phyloP scores from a whole-genome alignment of 2,113 vertebrate genomes.

The Megalops atlanticus region DNA sequence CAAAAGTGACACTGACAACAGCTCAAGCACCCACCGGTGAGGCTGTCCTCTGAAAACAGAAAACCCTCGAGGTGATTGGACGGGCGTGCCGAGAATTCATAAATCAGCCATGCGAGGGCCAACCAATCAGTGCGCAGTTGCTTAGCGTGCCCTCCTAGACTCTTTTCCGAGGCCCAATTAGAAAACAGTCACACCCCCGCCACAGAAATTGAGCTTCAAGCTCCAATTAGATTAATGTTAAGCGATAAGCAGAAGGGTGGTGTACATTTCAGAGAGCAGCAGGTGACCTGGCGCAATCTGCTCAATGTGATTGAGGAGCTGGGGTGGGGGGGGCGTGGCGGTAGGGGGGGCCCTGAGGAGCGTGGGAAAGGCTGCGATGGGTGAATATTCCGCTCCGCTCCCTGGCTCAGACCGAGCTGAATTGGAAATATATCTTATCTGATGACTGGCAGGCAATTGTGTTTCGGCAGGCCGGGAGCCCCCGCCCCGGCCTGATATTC shows the following conservation, averaged over 20 bases:
- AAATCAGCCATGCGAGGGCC: neutral
- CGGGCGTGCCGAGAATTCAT: neutral
- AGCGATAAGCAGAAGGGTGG: neutral
- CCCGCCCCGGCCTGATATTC: neutral
- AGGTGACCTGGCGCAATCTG: neutral
- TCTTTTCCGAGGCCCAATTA: neutral
- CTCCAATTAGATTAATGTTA: neutral
- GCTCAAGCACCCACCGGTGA: neutral
- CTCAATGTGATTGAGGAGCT: neutral
- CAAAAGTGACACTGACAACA: too few species aligned
- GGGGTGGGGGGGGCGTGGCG: neutral
- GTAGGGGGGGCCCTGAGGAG: neutral
- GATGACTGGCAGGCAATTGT: constrained; percentile 22
- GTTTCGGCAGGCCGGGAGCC: constrained; percentile 18
- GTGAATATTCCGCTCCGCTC: neutral
- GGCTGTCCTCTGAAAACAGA: neutral
- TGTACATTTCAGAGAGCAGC: neutral
- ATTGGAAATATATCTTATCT: constrained; percentile 22
- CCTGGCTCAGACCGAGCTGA: neutral
- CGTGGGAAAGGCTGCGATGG: neutral
- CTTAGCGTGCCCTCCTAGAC: neutral
- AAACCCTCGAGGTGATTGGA: neutral
- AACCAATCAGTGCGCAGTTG: neutral
- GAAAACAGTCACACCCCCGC: neutral
- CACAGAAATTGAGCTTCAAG: neutral